phyloP scores from a whole-genome alignment of 2,113 vertebrate species.

The Dipodomys merriami region DNA sequence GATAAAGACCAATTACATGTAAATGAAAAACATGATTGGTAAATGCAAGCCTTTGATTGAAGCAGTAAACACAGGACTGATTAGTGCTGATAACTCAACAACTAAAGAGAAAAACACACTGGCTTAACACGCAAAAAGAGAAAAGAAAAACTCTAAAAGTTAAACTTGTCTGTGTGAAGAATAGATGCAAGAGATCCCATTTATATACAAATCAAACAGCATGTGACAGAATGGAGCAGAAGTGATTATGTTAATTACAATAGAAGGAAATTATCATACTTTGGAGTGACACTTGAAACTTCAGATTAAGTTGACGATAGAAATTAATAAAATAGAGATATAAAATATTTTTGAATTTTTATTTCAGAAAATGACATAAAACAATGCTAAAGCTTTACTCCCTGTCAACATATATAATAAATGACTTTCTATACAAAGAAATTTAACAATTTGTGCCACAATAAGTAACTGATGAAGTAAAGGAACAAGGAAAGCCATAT shows the following conservation, averaged over 20 bases:
- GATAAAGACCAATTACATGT: conserved; percentile 74
- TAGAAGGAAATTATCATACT: background rate
- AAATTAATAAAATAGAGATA: conserved; percentile 1
- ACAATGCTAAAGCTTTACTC: background rate
- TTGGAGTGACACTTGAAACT: background rate
- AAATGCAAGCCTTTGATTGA: conserved; percentile 73
- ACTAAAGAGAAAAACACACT: conserved; percentile 36
- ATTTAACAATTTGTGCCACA: background rate
- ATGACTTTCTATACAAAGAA: background rate
- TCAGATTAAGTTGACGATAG: background rate
- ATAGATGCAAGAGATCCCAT: background rate
- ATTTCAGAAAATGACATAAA: background rate
- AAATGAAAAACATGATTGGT: conserved; percentile 74
- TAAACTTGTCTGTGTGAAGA: background rate
- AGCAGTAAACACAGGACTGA: conserved; percentile 74
- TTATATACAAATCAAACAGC: background rate
- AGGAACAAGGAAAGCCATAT: background rate
- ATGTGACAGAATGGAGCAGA: background rate
- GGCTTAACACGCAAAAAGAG: background rate
- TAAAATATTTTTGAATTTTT: background rate
- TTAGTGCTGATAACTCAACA: conserved; percentile 64
- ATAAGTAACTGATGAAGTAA: background rate
- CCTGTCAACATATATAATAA: background rate
- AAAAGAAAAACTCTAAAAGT: background rate
- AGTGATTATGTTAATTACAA: background rate